phyloP scores from a whole-genome alignment of 2,113 vertebrate species.

The Melospiza melodia region DNA sequence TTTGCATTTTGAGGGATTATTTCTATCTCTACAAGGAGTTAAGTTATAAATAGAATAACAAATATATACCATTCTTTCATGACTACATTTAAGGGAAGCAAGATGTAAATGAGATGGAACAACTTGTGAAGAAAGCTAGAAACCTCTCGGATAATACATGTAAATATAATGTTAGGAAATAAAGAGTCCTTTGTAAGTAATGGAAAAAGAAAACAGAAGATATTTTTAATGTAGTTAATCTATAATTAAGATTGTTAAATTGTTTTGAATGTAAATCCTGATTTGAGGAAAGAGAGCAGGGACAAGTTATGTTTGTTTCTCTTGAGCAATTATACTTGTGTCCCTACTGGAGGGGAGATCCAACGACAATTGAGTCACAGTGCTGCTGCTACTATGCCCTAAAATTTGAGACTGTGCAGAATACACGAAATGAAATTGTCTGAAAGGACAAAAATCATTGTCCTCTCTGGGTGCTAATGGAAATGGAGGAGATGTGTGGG shows the following conservation, averaged over 20 bases:
- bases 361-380: neutral
- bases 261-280: neutral
- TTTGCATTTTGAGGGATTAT: neutral
- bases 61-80: neutral
- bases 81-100: neutral
- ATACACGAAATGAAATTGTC: neutral
- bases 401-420: neutral
- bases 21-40: neutral
- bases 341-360: neutral
- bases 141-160: neutral
- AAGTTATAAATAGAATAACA: neutral
- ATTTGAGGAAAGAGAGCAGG: neutral
- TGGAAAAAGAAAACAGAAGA: neutral
- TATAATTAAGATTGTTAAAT: neutral
- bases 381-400: neutral
- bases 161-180: neutral
- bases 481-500: neutral
- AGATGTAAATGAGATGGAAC: neutral
- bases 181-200: neutral
- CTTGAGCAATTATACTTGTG: neutral
- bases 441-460: neutral
- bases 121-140: neutral
- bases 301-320: rapidly evolving
- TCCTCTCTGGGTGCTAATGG: neutral
- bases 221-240: neutral